These are phyloP conservation scores for Climacteris rufus DNA, from an alignment of 2,113 vertebrate species.

Conservation along the genomic window DNA sequence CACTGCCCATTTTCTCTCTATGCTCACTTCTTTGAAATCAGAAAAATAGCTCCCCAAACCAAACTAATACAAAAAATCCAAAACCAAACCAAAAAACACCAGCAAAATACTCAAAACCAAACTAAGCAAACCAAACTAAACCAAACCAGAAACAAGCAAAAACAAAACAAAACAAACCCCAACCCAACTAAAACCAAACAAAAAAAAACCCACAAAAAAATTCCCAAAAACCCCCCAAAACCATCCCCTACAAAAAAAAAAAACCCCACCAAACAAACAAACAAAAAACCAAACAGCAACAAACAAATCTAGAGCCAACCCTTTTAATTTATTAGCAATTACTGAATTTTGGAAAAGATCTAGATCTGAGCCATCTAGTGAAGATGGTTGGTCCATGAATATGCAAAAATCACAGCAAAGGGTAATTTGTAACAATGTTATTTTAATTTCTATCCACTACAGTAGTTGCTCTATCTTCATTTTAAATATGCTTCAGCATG, in stretches of 20 bases:
- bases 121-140: not conserved
- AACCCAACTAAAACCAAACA: not conserved
- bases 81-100: not conserved
- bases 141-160: not conserved
- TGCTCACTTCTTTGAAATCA: not conserved
- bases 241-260: no score
- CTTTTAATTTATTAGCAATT: not conserved
- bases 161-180: no score
- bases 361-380: not conserved
- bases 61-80: not conserved
- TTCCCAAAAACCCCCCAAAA: not conserved
- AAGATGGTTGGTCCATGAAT: not conserved
- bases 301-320: fast-evolving
- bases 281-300: fast-evolving
- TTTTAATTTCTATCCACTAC: not conserved
- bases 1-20: not conserved
- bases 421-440: not conserved
- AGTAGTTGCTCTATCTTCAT: not conserved
- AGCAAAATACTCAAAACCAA: no score
- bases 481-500: not conserved
- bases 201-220: not conserved
- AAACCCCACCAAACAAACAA: not conserved
- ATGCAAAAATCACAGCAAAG: not conserved
- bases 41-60: not conserved
- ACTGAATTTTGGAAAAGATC: not conserved